These are phyloP conservation scores for Tapirus terrestris DNA, from an alignment of 2,113 vertebrate genomes.

Conservation along the genomic window DNA sequence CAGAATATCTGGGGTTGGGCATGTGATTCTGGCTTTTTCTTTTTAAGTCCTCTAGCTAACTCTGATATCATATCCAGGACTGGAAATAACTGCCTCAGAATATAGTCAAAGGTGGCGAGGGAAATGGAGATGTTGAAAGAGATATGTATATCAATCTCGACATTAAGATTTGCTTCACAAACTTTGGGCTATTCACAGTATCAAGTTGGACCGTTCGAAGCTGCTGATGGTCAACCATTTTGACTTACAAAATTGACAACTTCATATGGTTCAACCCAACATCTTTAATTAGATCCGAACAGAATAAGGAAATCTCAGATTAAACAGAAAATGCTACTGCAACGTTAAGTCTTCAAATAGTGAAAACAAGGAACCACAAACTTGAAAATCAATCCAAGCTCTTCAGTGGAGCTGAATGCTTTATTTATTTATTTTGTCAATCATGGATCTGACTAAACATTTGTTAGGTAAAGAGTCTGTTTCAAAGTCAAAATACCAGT, in stretches of 20 bases:
- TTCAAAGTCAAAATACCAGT: neutral
- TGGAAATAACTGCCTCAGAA: neutral
- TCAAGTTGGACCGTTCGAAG: neutral
- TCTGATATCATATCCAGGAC: neutral
- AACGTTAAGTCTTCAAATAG: neutral
- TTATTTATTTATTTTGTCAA: neutral
- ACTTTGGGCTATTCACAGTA: neutral
- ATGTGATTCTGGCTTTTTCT: neutral
- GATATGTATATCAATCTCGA: neutral
- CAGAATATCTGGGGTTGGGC: neutral
- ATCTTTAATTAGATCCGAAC: neutral
- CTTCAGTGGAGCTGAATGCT: neutral
- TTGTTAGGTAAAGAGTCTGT: neutral
- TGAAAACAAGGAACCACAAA: neutral
- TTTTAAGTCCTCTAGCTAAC: neutral
- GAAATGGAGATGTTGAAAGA: neutral
- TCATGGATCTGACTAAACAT: neutral
- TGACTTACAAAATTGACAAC: neutral
- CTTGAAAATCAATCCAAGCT: neutral
- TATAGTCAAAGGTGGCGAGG: neutral
- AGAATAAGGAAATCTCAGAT: neutral
- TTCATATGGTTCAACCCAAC: neutral
- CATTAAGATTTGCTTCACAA: neutral
- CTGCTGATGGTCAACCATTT: neutral
- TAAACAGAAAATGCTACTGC: neutral